Evolutionary conservation across 2,113 vertebrate genomes (phyloP), one percentile per base, ranked within the genome.

Genomic region (Hydrolagus affinis): DNA sequence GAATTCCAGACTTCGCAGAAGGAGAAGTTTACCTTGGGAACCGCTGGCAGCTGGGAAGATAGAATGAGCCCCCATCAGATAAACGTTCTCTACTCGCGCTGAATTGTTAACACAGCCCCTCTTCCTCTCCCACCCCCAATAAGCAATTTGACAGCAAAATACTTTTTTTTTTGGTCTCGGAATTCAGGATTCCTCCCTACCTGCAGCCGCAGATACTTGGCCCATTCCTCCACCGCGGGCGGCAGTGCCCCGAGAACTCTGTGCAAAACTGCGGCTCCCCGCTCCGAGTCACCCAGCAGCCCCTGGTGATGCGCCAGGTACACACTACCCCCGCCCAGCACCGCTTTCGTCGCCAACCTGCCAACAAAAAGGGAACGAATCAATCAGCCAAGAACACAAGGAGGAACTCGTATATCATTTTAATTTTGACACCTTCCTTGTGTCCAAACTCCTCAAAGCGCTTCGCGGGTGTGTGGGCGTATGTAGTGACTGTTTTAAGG

Each of bases 331-430:
- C 97, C 97, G 4, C 95, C 96, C 86, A 99, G 89, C 64, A 93
- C 90, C 86, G 94, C 92, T 90, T 98, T 99, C 86, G 95, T 89
- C 86, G 95, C 89, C 64, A 98, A 90, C 88, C 97, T 99, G 90
- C 0, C 57, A n/a, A 88, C 21, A 70, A 9, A 70, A 70, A 70
- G 68, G 70, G 44, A 85, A 72, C 14, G 71, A 77, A 83, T 66
- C 62, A 60, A 83, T 66, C 8, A 83, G 11, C 9, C 11, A 30
- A 66, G 44, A 44, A 44, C 1, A 6, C 2, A 15, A 1, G 3
- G 2, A 25, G 62, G 44, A 44, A 44, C 44, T 44, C 44, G 6
- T 44, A 44, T 44, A 44, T n/a, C n/a, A n/a, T n/a, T n/a, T n/a
- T n/a, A n/a, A n/a, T 44, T 44, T 44, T 44, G 6, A 44, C 44